phyloP scores from a whole-genome alignment of 2,797 vertebrate species.

The Hylomyscus alleni region DNA sequence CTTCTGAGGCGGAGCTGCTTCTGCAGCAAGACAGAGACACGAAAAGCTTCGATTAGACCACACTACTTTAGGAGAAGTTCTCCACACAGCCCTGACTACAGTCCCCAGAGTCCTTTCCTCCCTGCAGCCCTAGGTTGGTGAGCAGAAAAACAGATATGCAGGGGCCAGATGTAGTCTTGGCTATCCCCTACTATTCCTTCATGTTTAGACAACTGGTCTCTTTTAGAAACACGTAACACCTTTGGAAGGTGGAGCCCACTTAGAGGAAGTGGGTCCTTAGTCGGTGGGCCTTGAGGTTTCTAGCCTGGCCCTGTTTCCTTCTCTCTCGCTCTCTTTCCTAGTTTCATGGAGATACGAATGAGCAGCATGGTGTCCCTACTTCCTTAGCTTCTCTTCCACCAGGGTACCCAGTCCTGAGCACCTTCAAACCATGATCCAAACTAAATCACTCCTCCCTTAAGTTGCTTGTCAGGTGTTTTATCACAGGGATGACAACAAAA shows the following conservation, averaged over 20 bases:
- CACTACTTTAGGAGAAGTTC: not conserved
- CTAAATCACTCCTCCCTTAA: not conserved
- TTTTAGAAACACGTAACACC: not conserved
- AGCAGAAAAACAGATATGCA: not conserved
- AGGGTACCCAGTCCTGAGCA: too few species aligned
- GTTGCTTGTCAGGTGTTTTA: not conserved
- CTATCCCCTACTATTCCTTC: not conserved
- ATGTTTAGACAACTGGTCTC: not conserved
- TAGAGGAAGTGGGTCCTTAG: not conserved
- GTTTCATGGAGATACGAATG: not conserved
- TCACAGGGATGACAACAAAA: not conserved
- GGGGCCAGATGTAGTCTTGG: too few species aligned
- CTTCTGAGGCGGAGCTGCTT: not conserved
- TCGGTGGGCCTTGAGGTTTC: not conserved
- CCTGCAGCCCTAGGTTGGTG: too few species aligned
- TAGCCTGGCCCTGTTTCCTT: not conserved
- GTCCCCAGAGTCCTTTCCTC: not conserved
- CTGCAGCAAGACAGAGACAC: not conserved
- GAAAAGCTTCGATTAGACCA: too few species aligned
- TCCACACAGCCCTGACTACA: not conserved
- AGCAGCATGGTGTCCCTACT: not conserved
- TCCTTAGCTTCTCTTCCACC: not conserved
- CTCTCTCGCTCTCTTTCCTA: not conserved
- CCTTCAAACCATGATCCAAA: not conserved
- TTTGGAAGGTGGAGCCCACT: not conserved